Base-by-base conservation (phyloP, 1,140 invertebrate genomes). In the Holcopasites calliopsidis region DNA sequence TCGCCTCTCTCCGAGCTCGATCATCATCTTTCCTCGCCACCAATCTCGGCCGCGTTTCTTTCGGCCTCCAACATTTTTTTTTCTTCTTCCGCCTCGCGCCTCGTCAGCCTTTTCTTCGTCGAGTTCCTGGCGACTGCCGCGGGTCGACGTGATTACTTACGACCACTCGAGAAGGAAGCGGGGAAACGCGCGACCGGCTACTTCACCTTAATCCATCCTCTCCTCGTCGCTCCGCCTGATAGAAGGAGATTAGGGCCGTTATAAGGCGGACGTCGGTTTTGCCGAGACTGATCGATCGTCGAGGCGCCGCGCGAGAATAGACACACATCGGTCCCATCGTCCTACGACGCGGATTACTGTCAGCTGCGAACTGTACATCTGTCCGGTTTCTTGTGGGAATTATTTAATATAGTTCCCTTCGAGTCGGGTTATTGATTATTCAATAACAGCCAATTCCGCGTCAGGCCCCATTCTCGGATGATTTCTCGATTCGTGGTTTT, bases 201-300 rank as follows among this genome's bases (percentile, higher is more conserved):
- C 16, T 3, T 60, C 52, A 28, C 23, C 66, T 55, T 47, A 23
- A 65, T n/a, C 55, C 47, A 61, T 47, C 33, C 66, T 82, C 57
- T 54, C 47, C 64, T 74, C 60, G 23, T 50, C 62, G 31, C 31
- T 66, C 42, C 42, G 60, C 49, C 64, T 61, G 79, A 52, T 83
- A 82, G 71, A 72, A 74, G 78, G 80, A 83, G 76, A 83, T 83
- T 83, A 83, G 76, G 49, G 60, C 76, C 65, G 81, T 79, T 82
- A 83, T 72, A 65, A 82, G 79, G 50, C 76, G 54, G 60, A 26
- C 70, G 44, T 54, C 61, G 42, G 81, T 82, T n/a, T 82, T 65
- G 70, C 82, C 80, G 70, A 76, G 76, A 54, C 80, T 82, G 81
- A 82, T 83, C 81, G 81, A 83, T 83, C 81, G 79, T 79, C 70